A percentile compares a stretch with the other conserved stretches of the same genome.
Conservation (phyloP, 1,140 invertebrate genomes). For the Liolophura sinensis region DNA sequence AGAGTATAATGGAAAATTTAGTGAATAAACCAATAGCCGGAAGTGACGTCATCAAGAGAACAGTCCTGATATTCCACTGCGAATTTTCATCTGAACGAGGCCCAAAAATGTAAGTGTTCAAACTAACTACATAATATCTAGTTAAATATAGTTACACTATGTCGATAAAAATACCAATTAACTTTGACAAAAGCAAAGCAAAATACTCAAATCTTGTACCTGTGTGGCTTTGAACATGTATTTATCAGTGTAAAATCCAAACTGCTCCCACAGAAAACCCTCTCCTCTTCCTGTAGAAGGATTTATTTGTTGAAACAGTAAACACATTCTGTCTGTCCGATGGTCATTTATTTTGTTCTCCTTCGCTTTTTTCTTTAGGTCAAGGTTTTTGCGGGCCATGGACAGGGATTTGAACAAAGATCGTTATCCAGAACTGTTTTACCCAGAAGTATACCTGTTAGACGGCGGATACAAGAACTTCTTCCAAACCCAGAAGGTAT, state of each 20-base stretch:
- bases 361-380: constrained; percentile 62
- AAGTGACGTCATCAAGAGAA: constrained; percentile 58
- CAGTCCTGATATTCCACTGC: constrained; percentile 94
- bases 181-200: too few species aligned
- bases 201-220: too few species aligned
- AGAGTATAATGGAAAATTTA: constrained; percentile 71
- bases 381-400: constrained; percentile 78
- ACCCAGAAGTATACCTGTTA: constrained; percentile 94
- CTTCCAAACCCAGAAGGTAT: constrained; percentile 67
- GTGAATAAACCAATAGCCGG: constrained; percentile 60
- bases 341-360: too few species aligned
- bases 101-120: constrained; percentile 84
- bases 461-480: constrained; percentile 94
- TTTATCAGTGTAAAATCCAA: too few species aligned
- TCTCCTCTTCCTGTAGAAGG: too few species aligned
- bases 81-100: constrained; percentile 96
- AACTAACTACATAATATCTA: too few species aligned
- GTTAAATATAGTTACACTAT: too few species aligned
- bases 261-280: too few species aligned
- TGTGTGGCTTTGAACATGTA: too few species aligned
- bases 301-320: too few species aligned
- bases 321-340: too few species aligned
- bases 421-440: constrained; percentile 84
- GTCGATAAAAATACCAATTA: too few species aligned
- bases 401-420: constrained; percentile 84